Conservation (phyloP, 2,113 vertebrate genomes). For the Podiceps cristatus region DNA sequence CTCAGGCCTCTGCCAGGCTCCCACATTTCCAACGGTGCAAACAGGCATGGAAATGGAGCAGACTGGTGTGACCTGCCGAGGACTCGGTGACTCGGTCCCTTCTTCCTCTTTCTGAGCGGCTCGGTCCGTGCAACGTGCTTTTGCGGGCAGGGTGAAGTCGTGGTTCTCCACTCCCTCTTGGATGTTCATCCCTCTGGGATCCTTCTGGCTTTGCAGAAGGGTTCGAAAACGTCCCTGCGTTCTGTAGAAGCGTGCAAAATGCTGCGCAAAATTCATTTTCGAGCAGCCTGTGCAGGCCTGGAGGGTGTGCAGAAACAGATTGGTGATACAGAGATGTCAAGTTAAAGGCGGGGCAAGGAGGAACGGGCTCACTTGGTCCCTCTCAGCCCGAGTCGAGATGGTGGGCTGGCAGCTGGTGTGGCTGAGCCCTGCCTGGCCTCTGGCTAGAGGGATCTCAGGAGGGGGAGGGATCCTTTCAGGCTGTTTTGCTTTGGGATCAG, state of each 20-base stretch:
- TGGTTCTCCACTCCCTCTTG: not conserved
- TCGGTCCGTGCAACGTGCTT: rapidly evolving
- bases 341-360: not conserved
- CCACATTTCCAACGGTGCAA: not conserved
- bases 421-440: not conserved
- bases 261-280: not conserved
- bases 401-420: not conserved
- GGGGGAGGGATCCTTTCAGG: not conserved
- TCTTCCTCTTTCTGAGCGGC: not conserved
- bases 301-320: not conserved
- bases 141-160: not conserved
- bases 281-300: not conserved
- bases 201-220: not conserved
- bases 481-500: not conserved
- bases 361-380: not conserved
- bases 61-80: not conserved
- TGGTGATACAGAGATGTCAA: not conserved
- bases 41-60: not conserved
- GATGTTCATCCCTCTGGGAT: not conserved
- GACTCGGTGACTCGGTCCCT: not conserved
- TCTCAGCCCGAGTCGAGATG: not conserved
- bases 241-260: rapidly evolving
- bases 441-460: not conserved
- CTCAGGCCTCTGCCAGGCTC: not conserved
- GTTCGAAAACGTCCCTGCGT: rapidly evolving